Percentiles rank a stretch among this genome's conserved stretches.
Evolutionary conservation across 2,888 invertebrate genomes (phyloP).

Genomic region (Trichogramma dendrolimi): DNA sequence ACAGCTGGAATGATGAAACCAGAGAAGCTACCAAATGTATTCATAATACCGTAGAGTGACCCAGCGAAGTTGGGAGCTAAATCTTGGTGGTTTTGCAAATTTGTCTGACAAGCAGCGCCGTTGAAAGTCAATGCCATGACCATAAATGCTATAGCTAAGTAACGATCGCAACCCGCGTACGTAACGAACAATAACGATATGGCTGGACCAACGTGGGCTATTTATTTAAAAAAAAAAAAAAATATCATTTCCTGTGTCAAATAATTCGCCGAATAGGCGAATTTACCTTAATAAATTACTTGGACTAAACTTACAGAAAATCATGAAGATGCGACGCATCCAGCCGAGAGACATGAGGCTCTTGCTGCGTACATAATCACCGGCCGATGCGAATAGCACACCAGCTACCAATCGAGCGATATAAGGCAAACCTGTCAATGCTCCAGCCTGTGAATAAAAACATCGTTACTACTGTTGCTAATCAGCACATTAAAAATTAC

Average conservation of each 20-base stretch:
- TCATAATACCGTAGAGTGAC: conserved; percentile 50
- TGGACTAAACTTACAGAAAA: conserved; percentile 42
- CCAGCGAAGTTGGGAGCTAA: conserved; percentile 51
- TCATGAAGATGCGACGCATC: conserved; percentile 47
- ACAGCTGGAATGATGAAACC: conserved; percentile 49
- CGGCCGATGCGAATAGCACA: conserved; percentile 67
- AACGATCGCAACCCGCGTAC: conserved; percentile 43
- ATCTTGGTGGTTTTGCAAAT: conserved; percentile 49
- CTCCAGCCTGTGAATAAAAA: conserved; percentile 59
- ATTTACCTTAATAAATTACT: conserved; percentile 4
- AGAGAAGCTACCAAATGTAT: conserved; percentile 49
- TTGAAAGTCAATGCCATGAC: conserved; percentile 43
- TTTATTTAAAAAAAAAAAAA: conserved; percentile 4
- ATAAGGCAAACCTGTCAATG: conserved; percentile 70
- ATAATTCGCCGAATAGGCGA: background rate
- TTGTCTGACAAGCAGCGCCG: conserved; percentile 50
- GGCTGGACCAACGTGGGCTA: conserved; percentile 54
- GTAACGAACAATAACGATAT: conserved; percentile 52
- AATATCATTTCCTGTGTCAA: background rate
- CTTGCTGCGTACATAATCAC: conserved; percentile 61
- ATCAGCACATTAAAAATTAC: background rate
- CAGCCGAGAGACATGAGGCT: conserved; percentile 51
- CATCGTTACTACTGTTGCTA: background rate
- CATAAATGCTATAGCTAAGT: conserved; percentile 43
- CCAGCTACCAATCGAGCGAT: conserved; percentile 68